Base-by-base conservation (phyloP, 2,888 invertebrate species). In the Scaptomyza caliginosa region DNA sequence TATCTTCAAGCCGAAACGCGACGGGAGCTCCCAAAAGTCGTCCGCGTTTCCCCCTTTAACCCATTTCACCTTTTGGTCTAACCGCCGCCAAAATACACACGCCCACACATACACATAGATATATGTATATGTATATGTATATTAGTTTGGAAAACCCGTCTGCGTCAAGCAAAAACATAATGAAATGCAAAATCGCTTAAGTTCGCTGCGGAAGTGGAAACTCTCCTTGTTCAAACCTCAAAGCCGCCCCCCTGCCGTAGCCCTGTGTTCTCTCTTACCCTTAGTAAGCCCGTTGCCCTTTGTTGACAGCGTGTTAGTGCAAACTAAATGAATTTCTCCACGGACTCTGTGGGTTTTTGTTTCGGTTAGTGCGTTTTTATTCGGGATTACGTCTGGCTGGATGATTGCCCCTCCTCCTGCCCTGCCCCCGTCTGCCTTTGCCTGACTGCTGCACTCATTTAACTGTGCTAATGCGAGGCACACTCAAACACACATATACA, bases 301-400 rank as follows among this genome's bases (percentile, higher is more conserved):
- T 71, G 73, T 79, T 85, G 83, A 73, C 81, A 86, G 85, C 88
- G 89, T 89, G 89, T 89, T 88, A 87, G 89, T 89, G 88, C 80
- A 88, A 89, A 89, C 87, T 89, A 89, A 89, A 89, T 89, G 89
- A 87, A 89, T 87, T 89, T 89, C 76, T 78, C 73, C 69, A 72
- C 68, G 78, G 69, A 67, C 72, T 79, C 72, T 79, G 80, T 68
- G 86, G 86, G 77, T 86, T 82, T 82, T 86, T 80, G 69, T 55
- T 70, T 75, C 57, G 69, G 67, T 67, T 65, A 66, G 59, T 74
- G 67, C 69, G 67, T 74, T 57, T 74, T 67, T 71, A 55, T 69
- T 59, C 57, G 55, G 70, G 65, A 57, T 73, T 71, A 70, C 55
- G 68, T 70, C 60, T 56, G 77, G 45, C 60, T 69, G 73, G 73